Percentiles rank a stretch among this genome's conserved stretches.
Conservation (phyloP, 2,113 vertebrate species). For the Tenrec ecaudatus region DNA sequence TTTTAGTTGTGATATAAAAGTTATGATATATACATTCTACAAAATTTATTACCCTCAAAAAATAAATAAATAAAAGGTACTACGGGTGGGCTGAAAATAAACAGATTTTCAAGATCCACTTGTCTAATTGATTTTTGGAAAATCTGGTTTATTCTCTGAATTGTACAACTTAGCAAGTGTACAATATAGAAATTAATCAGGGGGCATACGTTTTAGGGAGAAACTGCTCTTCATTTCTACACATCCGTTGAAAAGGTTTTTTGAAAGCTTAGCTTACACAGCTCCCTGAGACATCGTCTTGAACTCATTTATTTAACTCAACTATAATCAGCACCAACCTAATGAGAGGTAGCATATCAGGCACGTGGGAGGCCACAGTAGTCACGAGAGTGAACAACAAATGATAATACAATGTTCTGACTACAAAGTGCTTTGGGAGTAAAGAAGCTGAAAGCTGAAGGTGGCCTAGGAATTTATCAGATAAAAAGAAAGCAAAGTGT, state of each 20-base stretch:
- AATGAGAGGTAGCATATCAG: background rate
- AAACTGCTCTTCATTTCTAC: background rate
- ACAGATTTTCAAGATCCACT: conserved; percentile 22
- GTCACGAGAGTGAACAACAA: conserved; percentile 46
- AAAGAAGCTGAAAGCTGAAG: conserved; percentile 9
- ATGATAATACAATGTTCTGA: background rate
- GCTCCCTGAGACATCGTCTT: background rate
- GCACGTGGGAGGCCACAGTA: conserved; percentile 1
- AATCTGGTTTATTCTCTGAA: background rate
- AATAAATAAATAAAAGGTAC: conserved; percentile 39
- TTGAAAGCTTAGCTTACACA: background rate
- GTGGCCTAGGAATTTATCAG: background rate
- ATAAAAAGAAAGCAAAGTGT: background rate
- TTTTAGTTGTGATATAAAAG: conserved; percentile 32
- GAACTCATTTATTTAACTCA: conserved; percentile 5
- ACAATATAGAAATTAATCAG: conserved; percentile 19
- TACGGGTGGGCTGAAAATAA: background rate
- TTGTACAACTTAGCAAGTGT: background rate
- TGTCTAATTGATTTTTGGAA: conserved; percentile 45
- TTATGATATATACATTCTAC: conserved; percentile 27
- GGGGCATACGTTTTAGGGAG: background rate
- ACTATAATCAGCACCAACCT: background rate
- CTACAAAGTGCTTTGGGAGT: background rate
- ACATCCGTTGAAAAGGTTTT: conserved; percentile 11
- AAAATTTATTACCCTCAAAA: conserved; percentile 30